These are phyloP conservation scores for Hipparchia sbordonii DNA, from an alignment of 2,888 invertebrate genomes.

Conservation along the genomic window DNA sequence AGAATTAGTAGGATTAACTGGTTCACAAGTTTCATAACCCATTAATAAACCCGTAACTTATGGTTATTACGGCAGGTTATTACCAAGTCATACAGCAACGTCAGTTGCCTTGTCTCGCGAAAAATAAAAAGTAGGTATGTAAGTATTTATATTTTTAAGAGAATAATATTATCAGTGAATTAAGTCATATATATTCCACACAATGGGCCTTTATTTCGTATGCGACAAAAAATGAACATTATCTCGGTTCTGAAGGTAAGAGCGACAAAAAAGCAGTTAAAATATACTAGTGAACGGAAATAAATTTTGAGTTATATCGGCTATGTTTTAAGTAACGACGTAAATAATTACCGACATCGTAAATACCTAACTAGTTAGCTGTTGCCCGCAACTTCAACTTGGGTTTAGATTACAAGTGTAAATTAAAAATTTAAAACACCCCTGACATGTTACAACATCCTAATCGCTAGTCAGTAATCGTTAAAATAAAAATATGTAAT, in stretches of 20 bases:
- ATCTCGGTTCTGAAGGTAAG: constrained; percentile 6
- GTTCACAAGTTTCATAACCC: no score
- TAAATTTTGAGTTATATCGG: neutral
- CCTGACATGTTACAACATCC: neutral
- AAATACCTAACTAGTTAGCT: neutral
- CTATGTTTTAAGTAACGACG: neutral
- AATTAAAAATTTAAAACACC: no score
- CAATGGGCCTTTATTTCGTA: constrained; percentile 23
- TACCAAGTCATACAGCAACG: neutral
- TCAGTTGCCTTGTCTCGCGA: neutral
- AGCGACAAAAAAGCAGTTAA: constrained; percentile 15
- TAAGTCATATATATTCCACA: constrained; percentile 26
- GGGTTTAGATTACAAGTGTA: no score
- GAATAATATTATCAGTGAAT: constrained; percentile 17
- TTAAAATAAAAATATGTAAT: no score
- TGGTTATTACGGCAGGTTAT: neutral
- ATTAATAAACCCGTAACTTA: neutral
- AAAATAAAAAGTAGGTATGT: neutral
- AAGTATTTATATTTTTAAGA: neutral
- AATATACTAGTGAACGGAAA: constrained; percentile 6
- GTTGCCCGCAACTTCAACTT: neutral
- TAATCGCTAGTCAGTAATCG: no score
- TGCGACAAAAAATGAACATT: constrained; percentile 5
- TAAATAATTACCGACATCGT: neutral
- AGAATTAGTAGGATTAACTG: no score